Evolutionary conservation across 2,888 invertebrate genomes (phyloP).

Genomic region (Busseola fusca): DNA sequence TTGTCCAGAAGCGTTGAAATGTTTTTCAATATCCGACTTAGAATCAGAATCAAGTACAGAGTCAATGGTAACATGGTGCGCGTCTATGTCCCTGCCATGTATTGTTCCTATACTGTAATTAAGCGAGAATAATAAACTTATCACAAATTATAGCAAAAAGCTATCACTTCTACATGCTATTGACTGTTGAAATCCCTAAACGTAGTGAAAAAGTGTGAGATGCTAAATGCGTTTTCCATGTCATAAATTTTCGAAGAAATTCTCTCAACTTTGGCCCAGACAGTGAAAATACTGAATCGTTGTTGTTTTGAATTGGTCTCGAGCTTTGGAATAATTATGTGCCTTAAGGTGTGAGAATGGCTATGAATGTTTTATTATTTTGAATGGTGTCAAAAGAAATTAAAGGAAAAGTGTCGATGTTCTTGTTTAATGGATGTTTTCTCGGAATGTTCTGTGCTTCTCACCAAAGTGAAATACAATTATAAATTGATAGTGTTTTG

Average conservation of each 20-base stretch:
- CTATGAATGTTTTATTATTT: neutral
- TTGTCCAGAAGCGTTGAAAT: too few species aligned
- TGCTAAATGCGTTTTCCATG: slow-evolving; percentile 14
- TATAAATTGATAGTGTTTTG: neutral
- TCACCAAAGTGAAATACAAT: too few species aligned
- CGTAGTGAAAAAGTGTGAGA: slow-evolving; percentile 16
- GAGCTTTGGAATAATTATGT: neutral
- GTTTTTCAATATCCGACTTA: too few species aligned
- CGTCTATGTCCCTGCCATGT: neutral
- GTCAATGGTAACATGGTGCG: neutral
- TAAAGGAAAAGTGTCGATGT: neutral
- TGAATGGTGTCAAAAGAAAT: neutral
- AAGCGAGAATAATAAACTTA: neutral
- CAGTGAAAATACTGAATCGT: slow-evolving; percentile 21
- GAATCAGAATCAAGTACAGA: too few species aligned
- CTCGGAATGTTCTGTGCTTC: too few species aligned
- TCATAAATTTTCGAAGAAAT: slow-evolving; percentile 4
- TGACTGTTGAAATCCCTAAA: neutral
- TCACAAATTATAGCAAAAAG: neutral
- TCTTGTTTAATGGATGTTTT: neutral
- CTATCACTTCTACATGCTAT: slow-evolving; percentile 1
- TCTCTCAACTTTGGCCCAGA: neutral
- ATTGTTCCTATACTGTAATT: neutral
- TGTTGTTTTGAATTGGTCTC: slow-evolving; percentile 10
- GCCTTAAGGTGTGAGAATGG: neutral